Evolutionary conservation across 2,888 invertebrate species (phyloP), one percentile per base, ranked within the genome.

Genomic region (Cheilosia pagana): DNA sequence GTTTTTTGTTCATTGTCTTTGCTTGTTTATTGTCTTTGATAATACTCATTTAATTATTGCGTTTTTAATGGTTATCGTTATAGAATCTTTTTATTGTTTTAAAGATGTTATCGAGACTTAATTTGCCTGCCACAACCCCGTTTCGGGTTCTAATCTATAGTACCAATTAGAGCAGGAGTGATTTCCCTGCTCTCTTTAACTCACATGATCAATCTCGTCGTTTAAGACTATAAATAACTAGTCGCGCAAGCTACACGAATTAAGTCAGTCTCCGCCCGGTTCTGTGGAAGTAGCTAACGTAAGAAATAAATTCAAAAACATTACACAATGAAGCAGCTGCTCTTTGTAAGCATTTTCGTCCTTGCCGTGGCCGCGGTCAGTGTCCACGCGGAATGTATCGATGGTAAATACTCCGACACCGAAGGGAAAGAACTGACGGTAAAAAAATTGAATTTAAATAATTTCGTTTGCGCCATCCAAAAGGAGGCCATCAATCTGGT

Each of bases 401-500:
- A 90, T 39, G 90, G 90, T 41, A 89, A 88, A 79, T 89, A 6
- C 31, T 63, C 88, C 4, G 81, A 83, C 5, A 87, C 86, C 10
- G 87, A 87, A n/a, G n/a, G 1, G 91, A 90, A 65, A 89, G 89
- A n/a, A n/a, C n/a, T 53, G 88, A 89, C 23, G 88, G 4, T n/a
- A n/a, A n/a, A n/a, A n/a, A n/a, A n/a, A n/a, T 87, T 89, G 21
- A 88, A 90, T 57, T 88, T 91, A 28, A 90, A 90, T 72, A 90
- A 87, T 50, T 87, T 90, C 8, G 90, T 90, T 12, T 91, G 90
- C 39, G 87, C 88, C 71, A 88, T 91, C 23, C 90, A 90, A 68
- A 88, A 88, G 14, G 88, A 89, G 0, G 90, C 90, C 8, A 88
- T 86, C 41, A 89, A 89, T 53, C 87, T 90, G 1, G 87, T 88